Conservation (phyloP, 2,797 vertebrate genomes). For the Neomorphus geoffroyi region DNA sequence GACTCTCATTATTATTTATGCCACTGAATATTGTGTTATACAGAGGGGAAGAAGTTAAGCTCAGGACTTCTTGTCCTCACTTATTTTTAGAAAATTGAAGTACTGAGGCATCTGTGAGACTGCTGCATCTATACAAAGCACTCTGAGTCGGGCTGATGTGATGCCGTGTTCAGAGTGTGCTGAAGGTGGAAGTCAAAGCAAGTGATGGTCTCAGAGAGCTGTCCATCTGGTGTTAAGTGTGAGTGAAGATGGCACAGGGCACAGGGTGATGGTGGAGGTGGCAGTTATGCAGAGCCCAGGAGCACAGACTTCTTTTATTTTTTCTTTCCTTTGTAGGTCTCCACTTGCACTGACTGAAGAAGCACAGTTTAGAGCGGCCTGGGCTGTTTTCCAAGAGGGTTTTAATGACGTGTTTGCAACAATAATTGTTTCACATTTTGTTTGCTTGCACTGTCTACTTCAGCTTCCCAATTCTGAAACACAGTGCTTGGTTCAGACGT, state of each 20-base stretch:
- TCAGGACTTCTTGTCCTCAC: background rate
- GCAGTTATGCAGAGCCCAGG: background rate
- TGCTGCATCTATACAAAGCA: background rate
- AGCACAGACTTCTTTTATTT: background rate
- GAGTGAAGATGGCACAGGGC: background rate
- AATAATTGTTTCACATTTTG: background rate
- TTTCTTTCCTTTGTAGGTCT: background rate
- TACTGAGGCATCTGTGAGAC: background rate
- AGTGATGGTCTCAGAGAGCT: background rate
- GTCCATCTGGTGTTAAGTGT: background rate
- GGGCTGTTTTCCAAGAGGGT: background rate
- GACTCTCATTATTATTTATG: slow-evolving; percentile 30
- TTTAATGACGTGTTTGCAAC: background rate
- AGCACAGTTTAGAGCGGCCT: background rate
- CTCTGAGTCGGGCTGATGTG: background rate
- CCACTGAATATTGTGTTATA: background rate
- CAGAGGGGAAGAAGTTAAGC: background rate
- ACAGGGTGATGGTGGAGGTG: background rate
- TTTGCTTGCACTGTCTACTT: background rate
- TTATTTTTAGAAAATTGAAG: slow-evolving; percentile 37
- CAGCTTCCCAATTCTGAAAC: background rate
- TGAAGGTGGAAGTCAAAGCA: background rate
- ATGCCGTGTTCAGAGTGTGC: background rate
- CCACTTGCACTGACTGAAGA: background rate
- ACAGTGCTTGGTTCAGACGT: background rate